Evolutionary conservation across 1,140 invertebrate genomes (phyloP).

Genomic region (Bombyx mori): ASM3026992v2 NC_085109.1:3996501-3997000

Average conservation of each 20-base stretch:
- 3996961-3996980: too few relatives aligned
- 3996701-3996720: constrained; percentile 67
- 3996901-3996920: too few relatives aligned
- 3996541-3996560: too few relatives aligned
- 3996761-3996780: constrained; percentile 75
- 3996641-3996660: constrained; percentile 61
- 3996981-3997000: too few relatives aligned
- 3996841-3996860: constrained; percentile 32
- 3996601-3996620: too few relatives aligned
- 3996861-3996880: constrained; percentile 14
- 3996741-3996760: constrained; percentile 67
- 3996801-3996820: constrained; percentile 72
- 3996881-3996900: too few relatives aligned
- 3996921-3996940: too few relatives aligned
- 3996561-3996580: too few relatives aligned
- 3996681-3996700: constrained; percentile 68
- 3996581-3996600: too few relatives aligned
- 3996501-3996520: too few relatives aligned
- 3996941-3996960: too few relatives aligned
- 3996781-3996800: constrained; percentile 71
- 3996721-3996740: constrained; percentile 7
- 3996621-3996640: constrained; percentile 54
- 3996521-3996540: too few relatives aligned
- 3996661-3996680: constrained; percentile 69
- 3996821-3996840: constrained; percentile 66